These are phyloP conservation scores for Idris sp. DNA, from an alignment of 1,140 invertebrate genomes.

Conservation along the genomic window DNA sequence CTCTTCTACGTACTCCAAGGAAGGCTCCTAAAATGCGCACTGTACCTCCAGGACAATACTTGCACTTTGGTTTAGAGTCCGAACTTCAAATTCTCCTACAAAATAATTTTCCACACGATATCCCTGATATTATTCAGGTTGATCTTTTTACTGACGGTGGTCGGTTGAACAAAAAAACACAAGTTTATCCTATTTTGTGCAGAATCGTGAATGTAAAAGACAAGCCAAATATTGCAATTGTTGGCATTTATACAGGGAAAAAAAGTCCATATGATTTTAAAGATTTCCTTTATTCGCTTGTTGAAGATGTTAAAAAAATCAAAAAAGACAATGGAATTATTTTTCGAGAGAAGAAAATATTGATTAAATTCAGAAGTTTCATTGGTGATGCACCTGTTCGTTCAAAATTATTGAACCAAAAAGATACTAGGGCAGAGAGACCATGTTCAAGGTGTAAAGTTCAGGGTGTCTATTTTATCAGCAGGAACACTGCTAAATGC, in stretches of 20 bases:
- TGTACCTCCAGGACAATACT: neutral
- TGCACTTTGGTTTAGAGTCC: neutral
- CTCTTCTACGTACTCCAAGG: neutral
- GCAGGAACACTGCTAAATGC: neutral
- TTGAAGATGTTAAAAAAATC: neutral
- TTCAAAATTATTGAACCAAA: constrained; percentile 7
- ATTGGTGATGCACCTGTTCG: constrained; percentile 1
- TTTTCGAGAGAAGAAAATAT: neutral
- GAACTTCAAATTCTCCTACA: neutral
- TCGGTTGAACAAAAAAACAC: neutral
- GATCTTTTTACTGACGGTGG: constrained; percentile 4
- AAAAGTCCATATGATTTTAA: neutral
- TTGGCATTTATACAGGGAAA: neutral
- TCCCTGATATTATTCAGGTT: neutral
- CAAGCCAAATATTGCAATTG: neutral
- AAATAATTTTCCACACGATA: neutral
- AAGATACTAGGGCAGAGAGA: neutral
- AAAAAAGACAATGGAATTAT: neutral
- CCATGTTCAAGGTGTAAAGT: constrained; percentile 19
- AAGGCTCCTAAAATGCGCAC: neutral
- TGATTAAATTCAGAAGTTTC: neutral
- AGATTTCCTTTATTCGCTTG: neutral
- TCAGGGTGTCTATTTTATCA: neutral
- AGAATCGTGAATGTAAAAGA: neutral
- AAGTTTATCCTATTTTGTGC: neutral